Evolutionary conservation across 2,888 invertebrate species (phyloP), one percentile per base, ranked within the genome.

Genomic region (Monoplex corrugatus): DNA sequence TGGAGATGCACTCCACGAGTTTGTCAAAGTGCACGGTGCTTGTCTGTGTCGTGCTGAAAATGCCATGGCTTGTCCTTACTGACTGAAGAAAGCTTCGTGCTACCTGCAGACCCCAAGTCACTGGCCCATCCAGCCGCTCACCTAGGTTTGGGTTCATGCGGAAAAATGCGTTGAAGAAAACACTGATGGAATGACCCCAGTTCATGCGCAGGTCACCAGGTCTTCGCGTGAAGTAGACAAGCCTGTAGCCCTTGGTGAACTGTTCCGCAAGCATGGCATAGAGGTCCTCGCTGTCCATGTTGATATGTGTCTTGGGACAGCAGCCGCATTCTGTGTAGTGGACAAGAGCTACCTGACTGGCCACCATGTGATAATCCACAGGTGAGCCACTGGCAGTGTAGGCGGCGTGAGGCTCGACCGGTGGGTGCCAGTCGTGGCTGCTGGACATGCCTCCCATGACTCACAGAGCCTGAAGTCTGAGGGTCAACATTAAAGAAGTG

Each of bases 1-100:
- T 92, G 19, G 91, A 68, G 19, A 94, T 93, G 23, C 93, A 92
- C 84, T 93, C 91, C 32, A 92, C 92, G 13, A 94, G 90, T 57
- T 93, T 92, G 23, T 82, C 87, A 32, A 87, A 90, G 84, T 88
- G 88, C 38, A 87, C 90, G 80, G 88, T 85, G 28, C 85, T 57
- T 10, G 2, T 85, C 38, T 50, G 35, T 3, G 1, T 28, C 32
- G 83, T n/a, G 0, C 5, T 8, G 10, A 57, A 45, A 8, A 13
- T 45, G 2, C 82, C 85, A n/a, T 13, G 2, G 45, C 38, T 3
- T 5, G 10, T 5, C 3, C 57, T 38, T 23, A 5, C 5, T 28
- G 85, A 44, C 85, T 85, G 85, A 10, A 85, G 32, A 57, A 57
- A 85, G 85, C 85, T 85, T 38, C 63, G 13, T 38, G 57, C 85